Percentiles rank a stretch among this genome's conserved stretches.
Conservation (phyloP, 2,113 vertebrate species). For the Plectropomus leopardus region DNA sequence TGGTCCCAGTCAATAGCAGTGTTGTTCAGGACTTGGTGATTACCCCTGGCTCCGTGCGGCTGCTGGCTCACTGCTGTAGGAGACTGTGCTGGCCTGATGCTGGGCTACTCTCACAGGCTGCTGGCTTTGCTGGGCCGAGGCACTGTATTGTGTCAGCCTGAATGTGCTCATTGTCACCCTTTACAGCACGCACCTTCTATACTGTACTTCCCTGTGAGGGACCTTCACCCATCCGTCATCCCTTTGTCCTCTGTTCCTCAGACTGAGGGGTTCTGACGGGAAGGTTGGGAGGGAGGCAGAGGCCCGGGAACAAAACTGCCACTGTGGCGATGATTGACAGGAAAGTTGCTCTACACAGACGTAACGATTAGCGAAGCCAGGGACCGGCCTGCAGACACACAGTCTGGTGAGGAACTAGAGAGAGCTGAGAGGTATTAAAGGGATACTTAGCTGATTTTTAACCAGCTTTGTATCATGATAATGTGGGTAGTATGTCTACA, state of each 20-base stretch:
- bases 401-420: constrained; percentile 36
- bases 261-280: constrained; percentile 73
- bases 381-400: constrained; percentile 37
- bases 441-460: too few relatives aligned
- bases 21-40: constrained; percentile 65
- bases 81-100: constrained; percentile 61
- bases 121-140: constrained; percentile 48
- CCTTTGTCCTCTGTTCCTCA: constrained; percentile 85
- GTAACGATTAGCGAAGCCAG: constrained; percentile 48
- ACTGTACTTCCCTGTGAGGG: constrained; percentile 80
- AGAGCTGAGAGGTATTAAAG: constrained; percentile 20
- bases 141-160: constrained; percentile 75
- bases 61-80: constrained; percentile 50
- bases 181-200: constrained; percentile 76
- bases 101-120: constrained; percentile 59
- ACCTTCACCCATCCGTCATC: constrained; percentile 78
- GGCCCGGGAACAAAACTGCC: constrained; percentile 78
- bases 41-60: constrained; percentile 59
- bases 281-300: constrained; percentile 51
- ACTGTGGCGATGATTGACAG: constrained; percentile 81
- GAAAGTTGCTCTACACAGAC: constrained; percentile 69
- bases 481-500: too few relatives aligned
- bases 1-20: constrained; percentile 62
- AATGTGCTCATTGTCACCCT: constrained; percentile 80
- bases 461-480: too few relatives aligned